Conservation (phyloP, 1,140 invertebrate genomes). For the Notospermus geniculatus region DNA sequence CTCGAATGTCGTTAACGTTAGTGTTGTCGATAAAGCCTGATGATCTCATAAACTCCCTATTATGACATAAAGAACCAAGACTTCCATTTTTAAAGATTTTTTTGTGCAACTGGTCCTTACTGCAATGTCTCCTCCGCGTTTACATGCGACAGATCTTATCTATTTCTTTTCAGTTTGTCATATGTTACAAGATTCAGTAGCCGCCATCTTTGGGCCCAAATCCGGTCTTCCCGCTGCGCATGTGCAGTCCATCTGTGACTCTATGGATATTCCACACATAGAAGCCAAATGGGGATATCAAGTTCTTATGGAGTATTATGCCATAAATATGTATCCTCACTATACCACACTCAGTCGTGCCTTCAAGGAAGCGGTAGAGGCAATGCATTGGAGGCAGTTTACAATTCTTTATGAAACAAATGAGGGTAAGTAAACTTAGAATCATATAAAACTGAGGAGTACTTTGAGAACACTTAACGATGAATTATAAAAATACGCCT, state of each 20-base stretch:
- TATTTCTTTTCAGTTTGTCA: slow-evolving; percentile 75
- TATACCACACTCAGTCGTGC: slow-evolving; percentile 88
- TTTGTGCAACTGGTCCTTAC: too few relatives aligned
- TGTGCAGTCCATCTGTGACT: slow-evolving; percentile 93
- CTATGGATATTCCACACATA: slow-evolving; percentile 92
- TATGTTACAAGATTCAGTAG: slow-evolving; percentile 79
- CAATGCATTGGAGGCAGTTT: slow-evolving; percentile 89
- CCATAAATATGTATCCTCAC: slow-evolving; percentile 92
- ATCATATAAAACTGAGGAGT: too few relatives aligned
- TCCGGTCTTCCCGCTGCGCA: slow-evolving; percentile 85
- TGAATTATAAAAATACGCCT: too few relatives aligned
- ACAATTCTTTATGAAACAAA: slow-evolving; percentile 95
- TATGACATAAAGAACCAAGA: too few relatives aligned
- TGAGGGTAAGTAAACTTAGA: slow-evolving; percentile 63
- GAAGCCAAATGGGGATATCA: slow-evolving; percentile 77
- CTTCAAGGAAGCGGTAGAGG: slow-evolving; percentile 83
- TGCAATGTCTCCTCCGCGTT: too few relatives aligned
- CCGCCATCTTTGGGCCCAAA: slow-evolving; percentile 91
- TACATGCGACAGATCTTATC: too few relatives aligned
- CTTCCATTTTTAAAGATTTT: too few relatives aligned
- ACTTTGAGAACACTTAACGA: too few relatives aligned
- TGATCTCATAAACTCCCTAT: too few relatives aligned
- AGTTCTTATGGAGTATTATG: slow-evolving; percentile 64
- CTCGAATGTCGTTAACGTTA: too few relatives aligned
- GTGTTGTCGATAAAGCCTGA: too few relatives aligned